Evolutionary conservation across 2,797 vertebrate species (phyloP).

Genomic region (Salarias fasciatus): DNA sequence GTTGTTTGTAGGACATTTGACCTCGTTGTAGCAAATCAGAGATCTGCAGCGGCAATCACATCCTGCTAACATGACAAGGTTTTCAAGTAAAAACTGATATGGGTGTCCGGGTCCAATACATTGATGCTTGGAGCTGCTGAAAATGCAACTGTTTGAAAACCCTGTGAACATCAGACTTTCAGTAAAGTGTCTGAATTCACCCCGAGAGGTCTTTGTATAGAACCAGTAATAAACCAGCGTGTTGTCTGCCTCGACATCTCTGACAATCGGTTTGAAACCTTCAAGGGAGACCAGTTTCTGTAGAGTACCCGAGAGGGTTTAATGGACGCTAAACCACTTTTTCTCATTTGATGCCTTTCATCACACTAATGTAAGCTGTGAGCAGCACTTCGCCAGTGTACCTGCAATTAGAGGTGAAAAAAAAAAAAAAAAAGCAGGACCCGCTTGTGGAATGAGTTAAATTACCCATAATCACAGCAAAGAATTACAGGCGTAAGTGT

Average conservation of each 20-base stretch:
- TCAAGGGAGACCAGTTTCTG: background rate
- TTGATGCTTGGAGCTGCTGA: no score
- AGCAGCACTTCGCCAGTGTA: background rate
- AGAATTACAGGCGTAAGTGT: background rate
- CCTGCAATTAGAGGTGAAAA: conserved; percentile 13
- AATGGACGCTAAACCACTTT: conserved; percentile 3
- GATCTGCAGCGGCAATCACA: no score
- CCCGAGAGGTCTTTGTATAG: background rate
- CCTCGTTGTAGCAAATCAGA: no score
- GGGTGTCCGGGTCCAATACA: no score
- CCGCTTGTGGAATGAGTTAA: conserved; percentile 8
- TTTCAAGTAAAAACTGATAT: no score
- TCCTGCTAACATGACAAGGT: no score
- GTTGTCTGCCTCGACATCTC: conserved; percentile 3
- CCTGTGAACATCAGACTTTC: background rate
- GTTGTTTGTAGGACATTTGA: no score
- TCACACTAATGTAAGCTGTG: background rate
- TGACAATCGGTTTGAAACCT: conserved; percentile 1
- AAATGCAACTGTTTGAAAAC: no score
- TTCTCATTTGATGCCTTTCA: conserved; percentile 15
- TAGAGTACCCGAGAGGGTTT: conserved; percentile 16
- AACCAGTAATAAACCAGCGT: background rate
- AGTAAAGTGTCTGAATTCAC: background rate
- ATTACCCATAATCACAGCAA: conserved; percentile 25
- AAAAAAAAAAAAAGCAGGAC: background rate